A percentile compares a stretch with the other conserved stretches of the same genome.
Conservation (phyloP, 2,888 invertebrate genomes). For the Neoscelio sp. region DNA sequence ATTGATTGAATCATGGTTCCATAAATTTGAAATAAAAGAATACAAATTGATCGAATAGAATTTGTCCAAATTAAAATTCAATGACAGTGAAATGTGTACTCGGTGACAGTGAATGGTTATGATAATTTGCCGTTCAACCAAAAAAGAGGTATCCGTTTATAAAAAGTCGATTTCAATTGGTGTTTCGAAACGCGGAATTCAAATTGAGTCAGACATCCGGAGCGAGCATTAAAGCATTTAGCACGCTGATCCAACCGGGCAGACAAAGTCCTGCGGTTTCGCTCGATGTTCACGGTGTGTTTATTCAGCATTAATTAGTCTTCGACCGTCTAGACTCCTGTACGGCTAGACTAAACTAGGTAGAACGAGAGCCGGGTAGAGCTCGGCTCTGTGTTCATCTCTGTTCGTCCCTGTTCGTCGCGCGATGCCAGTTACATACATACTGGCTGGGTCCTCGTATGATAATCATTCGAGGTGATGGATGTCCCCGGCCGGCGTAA, state of each 20-base stretch:
- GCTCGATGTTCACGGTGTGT: constrained; percentile 68
- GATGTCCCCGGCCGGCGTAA: constrained; percentile 76
- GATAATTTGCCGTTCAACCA: too few species aligned
- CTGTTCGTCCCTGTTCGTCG: constrained; percentile 2
- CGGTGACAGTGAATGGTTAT: too few species aligned
- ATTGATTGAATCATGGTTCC: too few species aligned
- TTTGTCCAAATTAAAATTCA: too few species aligned
- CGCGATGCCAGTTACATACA: constrained; percentile 39
- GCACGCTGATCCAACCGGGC: constrained; percentile 1
- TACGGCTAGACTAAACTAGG: constrained; percentile 75
- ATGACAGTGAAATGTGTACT: too few species aligned
- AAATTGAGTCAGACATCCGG: constrained; percentile 40
- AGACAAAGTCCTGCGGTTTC: constrained; percentile 32
- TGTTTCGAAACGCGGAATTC: constrained; percentile 41
- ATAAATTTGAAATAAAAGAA: too few species aligned
- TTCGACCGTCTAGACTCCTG: constrained; percentile 77
- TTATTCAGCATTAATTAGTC: constrained; percentile 80
- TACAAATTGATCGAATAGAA: too few species aligned
- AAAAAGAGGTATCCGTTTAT: too few species aligned
- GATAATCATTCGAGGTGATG: constrained; percentile 82
- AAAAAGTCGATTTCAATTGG: too few species aligned
- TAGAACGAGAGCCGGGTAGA: constrained; percentile 58
- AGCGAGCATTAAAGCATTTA: constrained; percentile 42
- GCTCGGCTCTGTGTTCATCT: background rate
- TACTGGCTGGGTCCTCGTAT: constrained; percentile 57